phyloP scores from a whole-genome alignment of 2,888 invertebrate species.

The Physocephala rufipes region DNA sequence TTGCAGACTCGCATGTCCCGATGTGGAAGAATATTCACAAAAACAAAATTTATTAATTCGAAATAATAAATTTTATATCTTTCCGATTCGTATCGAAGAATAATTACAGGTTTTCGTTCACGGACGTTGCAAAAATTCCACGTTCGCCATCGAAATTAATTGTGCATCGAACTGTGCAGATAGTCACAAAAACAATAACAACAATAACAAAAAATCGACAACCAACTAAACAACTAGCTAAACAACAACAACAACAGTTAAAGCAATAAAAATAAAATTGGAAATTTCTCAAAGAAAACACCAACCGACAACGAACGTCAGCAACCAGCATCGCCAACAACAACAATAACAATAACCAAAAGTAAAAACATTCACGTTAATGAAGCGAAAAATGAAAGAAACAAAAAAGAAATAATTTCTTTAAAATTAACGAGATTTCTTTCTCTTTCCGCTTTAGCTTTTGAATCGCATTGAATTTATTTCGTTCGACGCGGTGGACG shows the following conservation, averaged over 20 bases:
- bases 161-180: slow-evolving; percentile 27
- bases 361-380: slow-evolving; percentile 6
- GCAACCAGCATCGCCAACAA: background rate
- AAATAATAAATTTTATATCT: slow-evolving; percentile 66
- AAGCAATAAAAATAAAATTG: slow-evolving; percentile 5
- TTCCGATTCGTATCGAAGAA: slow-evolving; percentile 65
- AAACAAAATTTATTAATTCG: slow-evolving; percentile 64
- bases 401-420: too few relatives aligned
- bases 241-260: background rate
- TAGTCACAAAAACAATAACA: background rate
- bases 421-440: too few relatives aligned
- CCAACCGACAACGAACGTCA: too few relatives aligned
- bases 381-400: background rate
- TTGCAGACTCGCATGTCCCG: too few relatives aligned
- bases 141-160: slow-evolving; percentile 31
- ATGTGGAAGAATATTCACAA: too few relatives aligned
- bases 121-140: slow-evolving; percentile 38
- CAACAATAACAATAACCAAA: background rate
- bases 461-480: too few relatives aligned
- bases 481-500: too few relatives aligned
- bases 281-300: too few relatives aligned
- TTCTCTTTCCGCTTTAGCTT: too few relatives aligned
- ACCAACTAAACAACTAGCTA: background rate
- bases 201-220: background rate
- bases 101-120: slow-evolving; percentile 62